Evolutionary conservation across 1,140 invertebrate species (phyloP).

Genomic region (Antheraea mylitta): DNA sequence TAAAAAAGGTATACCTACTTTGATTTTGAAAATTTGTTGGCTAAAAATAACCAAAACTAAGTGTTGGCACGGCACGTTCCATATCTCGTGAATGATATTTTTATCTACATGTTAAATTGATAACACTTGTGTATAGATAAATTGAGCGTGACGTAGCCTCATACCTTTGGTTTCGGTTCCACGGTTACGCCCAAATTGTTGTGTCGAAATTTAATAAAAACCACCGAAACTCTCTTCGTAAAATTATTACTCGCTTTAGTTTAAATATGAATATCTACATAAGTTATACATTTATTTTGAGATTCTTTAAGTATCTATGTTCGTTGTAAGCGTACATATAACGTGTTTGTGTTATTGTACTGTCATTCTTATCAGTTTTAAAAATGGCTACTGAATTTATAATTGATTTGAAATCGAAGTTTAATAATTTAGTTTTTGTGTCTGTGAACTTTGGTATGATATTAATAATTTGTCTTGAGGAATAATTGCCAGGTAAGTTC

Average conservation of each 20-base stretch:
- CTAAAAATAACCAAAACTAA: constrained; percentile 13
- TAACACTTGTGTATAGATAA: constrained; percentile 8
- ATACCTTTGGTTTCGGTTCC: background rate
- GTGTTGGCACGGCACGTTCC: background rate
- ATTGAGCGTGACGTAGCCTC: constrained; percentile 9
- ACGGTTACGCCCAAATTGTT: constrained; percentile 1
- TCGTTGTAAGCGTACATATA: background rate
- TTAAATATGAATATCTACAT: background rate
- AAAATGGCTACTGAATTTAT: background rate
- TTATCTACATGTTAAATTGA: constrained; percentile 17
- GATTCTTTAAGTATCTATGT: background rate
- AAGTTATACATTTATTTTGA: background rate
- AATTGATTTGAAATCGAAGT: background rate
- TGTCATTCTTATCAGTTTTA: background rate
- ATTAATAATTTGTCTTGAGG: background rate
- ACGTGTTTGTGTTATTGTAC: background rate
- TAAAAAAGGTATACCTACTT: too few species aligned
- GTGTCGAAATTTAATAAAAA: constrained; percentile 1
- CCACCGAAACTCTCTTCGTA: background rate
- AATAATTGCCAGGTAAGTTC: background rate
- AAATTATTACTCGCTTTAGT: background rate
- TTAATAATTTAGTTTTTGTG: background rate
- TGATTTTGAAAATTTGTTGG: background rate
- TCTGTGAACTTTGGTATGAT: background rate
- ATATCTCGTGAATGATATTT: constrained; percentile 17